Percentiles rank a stretch among this genome's conserved stretches.
Conservation (phyloP, 2,113 vertebrate species). For the Upupa epops region DNA sequence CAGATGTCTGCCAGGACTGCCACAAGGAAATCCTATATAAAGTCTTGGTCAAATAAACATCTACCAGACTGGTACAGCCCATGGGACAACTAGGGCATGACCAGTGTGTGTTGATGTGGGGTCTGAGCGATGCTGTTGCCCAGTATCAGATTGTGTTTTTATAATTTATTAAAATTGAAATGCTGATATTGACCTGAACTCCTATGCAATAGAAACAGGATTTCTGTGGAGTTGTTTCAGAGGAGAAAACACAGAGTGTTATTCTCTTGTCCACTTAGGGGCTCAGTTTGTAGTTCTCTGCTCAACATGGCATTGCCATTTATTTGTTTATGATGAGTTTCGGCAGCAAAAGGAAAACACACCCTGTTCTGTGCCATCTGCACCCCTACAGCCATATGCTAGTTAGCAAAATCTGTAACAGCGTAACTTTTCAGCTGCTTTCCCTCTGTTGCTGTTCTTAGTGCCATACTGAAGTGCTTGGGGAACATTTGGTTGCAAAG, state of each 20-base stretch:
- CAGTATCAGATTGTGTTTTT: background rate
- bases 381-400: background rate
- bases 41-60: background rate
- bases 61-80: background rate
- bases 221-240: background rate
- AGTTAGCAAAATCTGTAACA: background rate
- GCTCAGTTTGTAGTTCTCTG: background rate
- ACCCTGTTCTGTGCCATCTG: accelerated
- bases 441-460: background rate
- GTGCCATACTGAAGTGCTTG: background rate
- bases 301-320: background rate
- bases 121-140: accelerated
- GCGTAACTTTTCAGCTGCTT: background rate
- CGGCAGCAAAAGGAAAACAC: background rate
- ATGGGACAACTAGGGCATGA: accelerated
- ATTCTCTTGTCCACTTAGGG: background rate
- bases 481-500: background rate
- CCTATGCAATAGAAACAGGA: background rate
- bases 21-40: background rate
- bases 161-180: background rate
- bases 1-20: background rate
- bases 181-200: background rate
- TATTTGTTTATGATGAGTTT: background rate
- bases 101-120: accelerated
- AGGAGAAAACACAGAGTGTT: background rate